Conservation (phyloP, 2,113 vertebrate species). For the Danionella cerebrum region DNA sequence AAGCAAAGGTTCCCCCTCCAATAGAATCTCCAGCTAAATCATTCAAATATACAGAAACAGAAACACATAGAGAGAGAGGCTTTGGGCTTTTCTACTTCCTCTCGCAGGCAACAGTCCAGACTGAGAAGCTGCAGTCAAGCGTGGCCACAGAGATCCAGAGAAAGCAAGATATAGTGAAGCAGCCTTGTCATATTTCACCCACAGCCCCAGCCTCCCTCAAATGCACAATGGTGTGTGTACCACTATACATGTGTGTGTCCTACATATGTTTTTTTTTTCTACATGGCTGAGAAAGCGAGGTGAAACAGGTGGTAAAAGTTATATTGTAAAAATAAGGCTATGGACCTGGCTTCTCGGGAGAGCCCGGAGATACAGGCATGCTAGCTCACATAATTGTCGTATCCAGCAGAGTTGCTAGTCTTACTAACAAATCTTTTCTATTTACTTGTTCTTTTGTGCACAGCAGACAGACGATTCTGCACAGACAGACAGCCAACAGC, state of each 20-base stretch:
- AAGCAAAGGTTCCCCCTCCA: not conserved
- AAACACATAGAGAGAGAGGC: not conserved
- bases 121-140: slow-evolving; percentile 14
- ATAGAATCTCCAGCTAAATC: not conserved
- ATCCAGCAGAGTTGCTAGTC: not conserved
- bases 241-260: slow-evolving; percentile 25
- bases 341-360: slow-evolving; percentile 14
- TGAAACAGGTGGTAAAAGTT: slow-evolving; percentile 22
- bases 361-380: slow-evolving; percentile 11
- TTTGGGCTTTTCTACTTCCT: not conserved
- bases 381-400: too few species aligned
- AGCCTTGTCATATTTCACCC: slow-evolving; percentile 12
- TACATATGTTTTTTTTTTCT: slow-evolving; percentile 35
- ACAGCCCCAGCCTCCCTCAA: not conserved
- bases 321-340: not conserved
- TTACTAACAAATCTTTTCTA: not conserved
- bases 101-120: slow-evolving; percentile 16
- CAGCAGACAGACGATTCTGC: slow-evolving; percentile 93
- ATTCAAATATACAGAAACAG: not conserved
- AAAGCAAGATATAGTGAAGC: slow-evolving; percentile 15
- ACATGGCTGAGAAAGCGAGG: not conserved
- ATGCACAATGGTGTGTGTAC: slow-evolving; percentile 33
- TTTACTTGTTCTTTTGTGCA: slow-evolving; percentile 35
- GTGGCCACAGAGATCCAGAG: slow-evolving; percentile 4
- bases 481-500: slow-evolving; percentile 82